A percentile compares a stretch with the other conserved stretches of the same genome.
These are phyloP conservation scores for Andrena chrysosceles DNA, from an alignment of 2,888 invertebrate species.

Conservation along the genomic window DNA sequence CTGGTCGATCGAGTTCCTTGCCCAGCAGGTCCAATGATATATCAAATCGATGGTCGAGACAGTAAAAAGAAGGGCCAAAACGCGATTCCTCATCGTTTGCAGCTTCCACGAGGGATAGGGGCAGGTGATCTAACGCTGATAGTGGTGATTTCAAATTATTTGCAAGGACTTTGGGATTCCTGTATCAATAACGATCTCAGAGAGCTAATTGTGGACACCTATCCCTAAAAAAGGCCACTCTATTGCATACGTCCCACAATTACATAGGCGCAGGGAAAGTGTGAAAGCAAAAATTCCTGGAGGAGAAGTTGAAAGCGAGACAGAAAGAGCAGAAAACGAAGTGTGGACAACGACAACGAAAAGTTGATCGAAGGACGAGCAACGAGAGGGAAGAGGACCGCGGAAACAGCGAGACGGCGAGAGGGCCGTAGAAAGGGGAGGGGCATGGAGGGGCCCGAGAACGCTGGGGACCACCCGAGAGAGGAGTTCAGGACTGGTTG, in stretches of 20 bases:
- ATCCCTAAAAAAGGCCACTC: neutral
- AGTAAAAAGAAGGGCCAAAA: constrained; percentile 16
- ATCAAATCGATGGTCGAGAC: constrained; percentile 42
- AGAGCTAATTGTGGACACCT: neutral
- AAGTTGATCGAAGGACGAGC: constrained; percentile 21
- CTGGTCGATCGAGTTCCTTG: constrained; percentile 53
- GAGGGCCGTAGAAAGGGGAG: constrained; percentile 60
- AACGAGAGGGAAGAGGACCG: constrained; percentile 23
- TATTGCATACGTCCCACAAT: neutral
- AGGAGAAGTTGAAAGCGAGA: constrained; percentile 13
- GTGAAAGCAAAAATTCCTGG: neutral
- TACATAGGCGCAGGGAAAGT: neutral
- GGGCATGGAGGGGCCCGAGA: constrained; percentile 67
- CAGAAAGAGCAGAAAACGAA: constrained; percentile 31
- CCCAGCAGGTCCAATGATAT: constrained; percentile 44
- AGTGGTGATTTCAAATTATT: neutral
- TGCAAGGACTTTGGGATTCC: neutral
- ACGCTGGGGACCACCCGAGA: constrained; percentile 83
- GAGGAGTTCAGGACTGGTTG: constrained; percentile 82
- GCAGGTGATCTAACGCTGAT: neutral
- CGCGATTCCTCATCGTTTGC: neutral
- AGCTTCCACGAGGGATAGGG: neutral
- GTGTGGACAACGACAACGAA: constrained; percentile 42
- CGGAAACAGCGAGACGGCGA: constrained; percentile 44
- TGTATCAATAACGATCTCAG: no score